phyloP scores from a whole-genome alignment of 1,140 invertebrate genomes.

The Dreissena rostriformis region DNA sequence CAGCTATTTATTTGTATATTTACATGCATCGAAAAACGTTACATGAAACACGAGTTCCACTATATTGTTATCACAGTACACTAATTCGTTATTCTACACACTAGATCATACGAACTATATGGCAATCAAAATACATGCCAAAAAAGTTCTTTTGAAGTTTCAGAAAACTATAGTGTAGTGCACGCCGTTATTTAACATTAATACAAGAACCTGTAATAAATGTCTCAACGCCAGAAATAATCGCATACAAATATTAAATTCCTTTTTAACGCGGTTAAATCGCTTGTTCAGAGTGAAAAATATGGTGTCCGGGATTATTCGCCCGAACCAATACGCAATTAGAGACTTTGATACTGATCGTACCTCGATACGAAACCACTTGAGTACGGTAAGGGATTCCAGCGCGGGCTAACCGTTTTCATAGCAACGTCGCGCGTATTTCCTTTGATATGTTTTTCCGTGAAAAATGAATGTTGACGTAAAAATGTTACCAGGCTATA shows the following conservation, averaged over 20 bases:
- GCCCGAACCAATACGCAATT: constrained; percentile 36
- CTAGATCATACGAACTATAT: too few species aligned
- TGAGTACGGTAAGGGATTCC: constrained; percentile 29
- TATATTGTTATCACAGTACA: too few species aligned
- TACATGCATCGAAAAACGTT: too few species aligned
- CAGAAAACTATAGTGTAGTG: too few species aligned
- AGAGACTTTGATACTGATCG: constrained; percentile 55
- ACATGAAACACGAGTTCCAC: too few species aligned
- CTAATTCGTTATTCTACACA: too few species aligned
- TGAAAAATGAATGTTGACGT: constrained; percentile 46
- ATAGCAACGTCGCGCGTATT: constrained; percentile 34
- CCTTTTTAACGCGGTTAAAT: constrained; percentile 31
- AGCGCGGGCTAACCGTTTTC: constrained; percentile 24
- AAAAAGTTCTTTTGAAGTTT: too few species aligned
- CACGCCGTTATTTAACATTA: too few species aligned
- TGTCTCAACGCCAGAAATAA: too few species aligned
- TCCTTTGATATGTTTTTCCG: constrained; percentile 54
- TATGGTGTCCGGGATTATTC: constrained; percentile 49
- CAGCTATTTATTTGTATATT: too few species aligned
- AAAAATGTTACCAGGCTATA: constrained; percentile 41
- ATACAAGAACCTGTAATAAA: too few species aligned
- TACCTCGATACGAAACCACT: constrained; percentile 46
- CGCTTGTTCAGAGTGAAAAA: constrained; percentile 43
- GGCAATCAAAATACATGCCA: too few species aligned
- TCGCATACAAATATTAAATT: constrained; percentile 38